Evolutionary conservation across 2,113 vertebrate species (phyloP), one percentile per base, ranked within the genome.

Genomic region (Rhabdornis inornatus): DNA sequence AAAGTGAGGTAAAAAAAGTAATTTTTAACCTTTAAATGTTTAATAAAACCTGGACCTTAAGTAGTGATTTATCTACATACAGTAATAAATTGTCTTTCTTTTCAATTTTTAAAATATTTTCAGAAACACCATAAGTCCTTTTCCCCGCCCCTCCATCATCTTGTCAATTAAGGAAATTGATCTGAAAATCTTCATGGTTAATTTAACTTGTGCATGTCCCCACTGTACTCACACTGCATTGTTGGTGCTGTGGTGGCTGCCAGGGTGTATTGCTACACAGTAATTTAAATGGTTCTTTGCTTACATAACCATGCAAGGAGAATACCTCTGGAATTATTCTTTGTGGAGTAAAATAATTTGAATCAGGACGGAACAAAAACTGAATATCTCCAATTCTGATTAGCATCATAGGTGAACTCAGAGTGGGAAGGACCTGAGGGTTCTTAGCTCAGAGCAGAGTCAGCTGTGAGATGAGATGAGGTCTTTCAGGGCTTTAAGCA

Each of bases 1-100:
- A 99, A 98, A 99, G 99, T 89, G 99, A 99, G 99, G 99, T 99
- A 98, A 98, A 97, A 42, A n/a, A 81, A 52, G 22, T 69, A 0
- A 42, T 95, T 96, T 96, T 87, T 87, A 88, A 92, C 24, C 13
- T 80, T 93, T 89, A 47, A 15, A 20, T 85, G 39, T 85, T 95
- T 92, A 91, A 56, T 95, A 76, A 87, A 95, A 80, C 56, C 66
- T 92, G 31, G 50, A 35, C 69, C 66, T 92, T 95, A 56, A 82
- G 47, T 84, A 49, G 33, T 78, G 42, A 61, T 59, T 56, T 88
- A 56, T 49, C 76, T 75, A 64, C 35, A 14, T 64, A 20, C 2
- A 55, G 28, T 87, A 80, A 77, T n/a, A 60, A 83, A 31, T 78
- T 83, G n/a, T 53, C 40, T 71, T 11, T 72, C 6, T 45, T 59